phyloP scores from a whole-genome alignment of 1,140 invertebrate genomes.

The Drosophila lacteicornis region DNA sequence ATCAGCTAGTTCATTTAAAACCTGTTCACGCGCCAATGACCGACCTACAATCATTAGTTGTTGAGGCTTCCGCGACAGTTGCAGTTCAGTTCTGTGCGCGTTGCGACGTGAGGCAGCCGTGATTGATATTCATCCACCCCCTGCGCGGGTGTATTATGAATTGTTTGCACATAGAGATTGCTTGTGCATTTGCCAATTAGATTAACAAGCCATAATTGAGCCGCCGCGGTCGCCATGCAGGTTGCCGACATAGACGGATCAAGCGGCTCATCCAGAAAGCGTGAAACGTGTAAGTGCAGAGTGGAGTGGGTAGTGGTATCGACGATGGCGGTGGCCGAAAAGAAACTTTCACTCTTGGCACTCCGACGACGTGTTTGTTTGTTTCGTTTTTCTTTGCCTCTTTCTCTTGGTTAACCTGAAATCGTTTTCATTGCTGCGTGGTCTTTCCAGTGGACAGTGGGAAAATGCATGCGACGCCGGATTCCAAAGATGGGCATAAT shows the following conservation, averaged over 20 bases:
- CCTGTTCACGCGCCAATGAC: constrained; percentile 39
- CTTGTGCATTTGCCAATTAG: constrained; percentile 19
- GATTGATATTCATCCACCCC: not conserved
- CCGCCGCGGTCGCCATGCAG: constrained; percentile 12
- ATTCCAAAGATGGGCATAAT: constrained; percentile 30
- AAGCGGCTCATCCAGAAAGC: constrained; percentile 19
- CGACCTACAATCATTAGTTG: constrained; percentile 1
- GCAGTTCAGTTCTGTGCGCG: constrained; percentile 7
- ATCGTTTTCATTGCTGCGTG: constrained; percentile 30
- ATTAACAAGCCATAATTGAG: constrained; percentile 24
- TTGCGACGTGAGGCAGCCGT: constrained; percentile 8
- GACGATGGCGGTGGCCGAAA: not conserved
- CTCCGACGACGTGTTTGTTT: constrained; percentile 29
- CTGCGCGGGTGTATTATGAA: constrained; percentile 7
- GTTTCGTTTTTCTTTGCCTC: constrained; percentile 3
- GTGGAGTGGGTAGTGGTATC: constrained; percentile 17
- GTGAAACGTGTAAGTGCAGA: constrained; percentile 38
- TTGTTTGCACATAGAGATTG: constrained; percentile 22
- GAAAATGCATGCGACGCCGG: constrained; percentile 43
- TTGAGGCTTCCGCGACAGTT: constrained; percentile 4
- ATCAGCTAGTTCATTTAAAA: constrained; percentile 31
- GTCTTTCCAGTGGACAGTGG: constrained; percentile 42
- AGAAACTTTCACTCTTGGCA: constrained; percentile 53
- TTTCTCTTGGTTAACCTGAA: constrained; percentile 28
- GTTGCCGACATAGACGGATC: constrained; percentile 1